Evolutionary conservation across 2,797 vertebrate genomes (phyloP).

Genomic region (Liasis olivaceus): DNA sequence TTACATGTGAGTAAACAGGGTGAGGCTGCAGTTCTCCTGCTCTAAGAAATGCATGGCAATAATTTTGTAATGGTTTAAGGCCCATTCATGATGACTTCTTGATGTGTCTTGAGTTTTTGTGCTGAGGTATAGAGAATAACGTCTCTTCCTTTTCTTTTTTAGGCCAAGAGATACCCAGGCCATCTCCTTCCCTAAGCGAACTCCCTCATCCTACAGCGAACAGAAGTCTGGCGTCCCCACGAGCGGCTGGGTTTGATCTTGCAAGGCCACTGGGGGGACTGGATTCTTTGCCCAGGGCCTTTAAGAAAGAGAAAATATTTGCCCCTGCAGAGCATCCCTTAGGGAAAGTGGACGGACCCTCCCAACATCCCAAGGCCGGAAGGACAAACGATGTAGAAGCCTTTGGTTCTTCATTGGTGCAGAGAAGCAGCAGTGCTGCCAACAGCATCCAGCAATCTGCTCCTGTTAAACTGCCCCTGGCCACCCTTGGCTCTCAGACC

Average conservation of each 20-base stretch:
- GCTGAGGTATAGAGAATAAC: conserved; percentile 22
- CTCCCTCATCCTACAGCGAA: neutral
- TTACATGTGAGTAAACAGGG: neutral
- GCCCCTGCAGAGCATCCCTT: conserved; percentile 22
- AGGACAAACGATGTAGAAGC: neutral
- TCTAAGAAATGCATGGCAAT: neutral
- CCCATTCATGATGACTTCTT: neutral
- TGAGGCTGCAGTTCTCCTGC: neutral
- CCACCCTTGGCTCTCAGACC: neutral
- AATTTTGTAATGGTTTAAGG: neutral
- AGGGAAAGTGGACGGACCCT: conserved; percentile 8
- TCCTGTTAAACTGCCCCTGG: neutral
- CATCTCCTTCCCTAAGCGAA: conserved; percentile 19
- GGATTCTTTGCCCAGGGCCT: neutral
- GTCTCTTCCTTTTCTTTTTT: conserved; percentile 49
- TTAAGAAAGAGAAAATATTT: conserved; percentile 18
- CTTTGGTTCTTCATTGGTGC: neutral
- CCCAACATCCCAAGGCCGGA: conserved; percentile 18
- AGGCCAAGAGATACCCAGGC: conserved; percentile 41
- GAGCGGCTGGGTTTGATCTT: neutral
- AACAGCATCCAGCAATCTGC: neutral
- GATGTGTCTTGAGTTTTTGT: neutral
- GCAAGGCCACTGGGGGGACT: neutral
- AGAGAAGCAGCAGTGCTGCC: accelerated
- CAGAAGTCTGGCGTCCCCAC: neutral